Evolutionary conservation across 2,888 invertebrate genomes (phyloP), one percentile per base, ranked within the genome.

Genomic region (Coenonympha arcania): DNA sequence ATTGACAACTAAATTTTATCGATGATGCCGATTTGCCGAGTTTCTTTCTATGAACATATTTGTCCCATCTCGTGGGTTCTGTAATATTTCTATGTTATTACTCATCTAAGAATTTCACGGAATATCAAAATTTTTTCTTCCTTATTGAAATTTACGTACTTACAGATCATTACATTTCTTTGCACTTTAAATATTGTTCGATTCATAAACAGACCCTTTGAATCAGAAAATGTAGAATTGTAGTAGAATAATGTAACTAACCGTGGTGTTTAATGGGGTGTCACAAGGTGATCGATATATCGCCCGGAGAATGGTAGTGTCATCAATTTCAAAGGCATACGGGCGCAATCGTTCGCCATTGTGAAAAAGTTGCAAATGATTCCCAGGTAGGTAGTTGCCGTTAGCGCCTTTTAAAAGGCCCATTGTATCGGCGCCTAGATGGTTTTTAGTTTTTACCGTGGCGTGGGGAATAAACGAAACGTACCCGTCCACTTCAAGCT

Each of bases 381-480:
- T 56, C 61, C 58, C 83, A 83, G 83, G 83, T 82, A 83, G 83
- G 83, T 83, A 83, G 66, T 59, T 55, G 62, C 66, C 64, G 66
- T 73, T 72, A 77, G 73, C 77, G 78, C 73, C 78, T 74, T 69
- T 68, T 71, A 71, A 69, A 70, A 62, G 64, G 61, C 54, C 73
- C 67, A 77, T 83, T 83, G 80, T 81, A 61, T 59, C 65, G 82
- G 82, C 83, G 82, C 81, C 79, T 75, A 68, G n/a, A n/a, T n/a
- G n/a, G 66, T 64, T 71, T 76, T 74, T 67, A 74, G 62, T 57
- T 50, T 62, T 58, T 54, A 56, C 59, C 16, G 15, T 15, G 15
- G 9, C 55, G 59, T 60, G 62, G 62, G 66, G 41, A 46, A 48
- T 41, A 50, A 52, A 36, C 34, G 42, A 47, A 56, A 51, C 51